Conservation (phyloP, 2,113 vertebrate genomes). For the Sprattus sprattus region DNA sequence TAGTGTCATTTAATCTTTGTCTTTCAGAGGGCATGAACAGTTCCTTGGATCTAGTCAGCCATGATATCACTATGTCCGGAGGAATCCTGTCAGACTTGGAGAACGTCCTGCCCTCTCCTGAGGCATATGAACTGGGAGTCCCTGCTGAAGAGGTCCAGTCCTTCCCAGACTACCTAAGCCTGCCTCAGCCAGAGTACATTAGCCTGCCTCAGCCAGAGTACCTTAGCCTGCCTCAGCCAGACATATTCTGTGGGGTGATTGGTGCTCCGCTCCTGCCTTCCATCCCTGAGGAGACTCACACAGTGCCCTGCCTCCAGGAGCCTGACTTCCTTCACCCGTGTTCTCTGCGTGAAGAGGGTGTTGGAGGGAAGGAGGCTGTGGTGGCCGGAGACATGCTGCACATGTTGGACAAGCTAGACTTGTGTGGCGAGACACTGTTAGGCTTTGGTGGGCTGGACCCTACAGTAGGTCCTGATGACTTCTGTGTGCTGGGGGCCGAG, state of each 20-base stretch:
- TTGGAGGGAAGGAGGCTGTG: conserved; percentile 30
- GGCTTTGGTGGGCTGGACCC: background rate
- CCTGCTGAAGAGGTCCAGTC: background rate
- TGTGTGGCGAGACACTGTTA: conserved; percentile 39
- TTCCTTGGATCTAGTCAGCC: background rate
- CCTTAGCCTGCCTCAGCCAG: background rate
- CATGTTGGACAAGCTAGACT: conserved; percentile 59
- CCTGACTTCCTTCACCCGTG: conserved; percentile 62
- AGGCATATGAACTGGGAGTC: background rate
- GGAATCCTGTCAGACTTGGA: background rate
- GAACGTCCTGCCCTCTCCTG: background rate
- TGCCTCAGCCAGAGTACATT: background rate
- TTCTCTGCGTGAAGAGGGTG: conserved; percentile 61
- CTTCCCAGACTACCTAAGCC: background rate
- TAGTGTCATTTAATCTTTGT: background rate
- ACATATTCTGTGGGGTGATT: background rate
- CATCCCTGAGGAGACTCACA: background rate
- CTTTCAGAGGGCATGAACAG: background rate
- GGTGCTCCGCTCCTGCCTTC: background rate
- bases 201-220: background rate
- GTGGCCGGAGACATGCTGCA: conserved; percentile 54
- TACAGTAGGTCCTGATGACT: background rate
- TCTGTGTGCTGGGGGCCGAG: background rate
- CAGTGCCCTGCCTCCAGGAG: conserved; percentile 35
- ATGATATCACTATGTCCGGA: background rate